These are phyloP conservation scores for Balaenoptera acutorostrata DNA, from an alignment of 2,113 vertebrate genomes.

Conservation along the genomic window DNA sequence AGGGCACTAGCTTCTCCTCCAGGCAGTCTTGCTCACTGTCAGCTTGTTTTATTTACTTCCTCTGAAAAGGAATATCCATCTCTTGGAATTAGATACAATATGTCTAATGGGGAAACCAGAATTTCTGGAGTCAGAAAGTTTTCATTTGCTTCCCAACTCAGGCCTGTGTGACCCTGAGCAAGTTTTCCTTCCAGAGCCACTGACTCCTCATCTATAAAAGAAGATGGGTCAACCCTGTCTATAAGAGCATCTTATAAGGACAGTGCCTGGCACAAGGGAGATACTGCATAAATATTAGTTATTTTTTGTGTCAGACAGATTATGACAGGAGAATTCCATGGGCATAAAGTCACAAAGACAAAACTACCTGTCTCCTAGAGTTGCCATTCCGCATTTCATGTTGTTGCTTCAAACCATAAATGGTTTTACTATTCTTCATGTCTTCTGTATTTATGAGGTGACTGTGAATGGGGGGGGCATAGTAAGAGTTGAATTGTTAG, in stretches of 20 bases:
- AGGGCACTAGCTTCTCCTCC: constrained; percentile 64
- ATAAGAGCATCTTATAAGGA: neutral
- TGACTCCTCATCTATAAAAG: neutral
- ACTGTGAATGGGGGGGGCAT: neutral
- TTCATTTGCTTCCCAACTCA: neutral
- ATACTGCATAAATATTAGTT: constrained; percentile 11
- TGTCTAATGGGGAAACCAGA: neutral
- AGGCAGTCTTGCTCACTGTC: constrained; percentile 50
- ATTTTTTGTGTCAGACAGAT: constrained; percentile 34
- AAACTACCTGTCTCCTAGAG: constrained; percentile 7
- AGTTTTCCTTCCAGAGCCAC: neutral
- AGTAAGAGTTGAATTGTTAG: neutral
- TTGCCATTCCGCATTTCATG: neutral
- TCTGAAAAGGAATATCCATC: neutral
- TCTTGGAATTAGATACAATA: neutral
- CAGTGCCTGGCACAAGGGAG: neutral
- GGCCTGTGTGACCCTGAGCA: neutral
- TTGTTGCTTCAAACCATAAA: neutral
- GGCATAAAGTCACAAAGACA: neutral
- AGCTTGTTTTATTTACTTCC: constrained; percentile 69
- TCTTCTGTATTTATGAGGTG: constrained; percentile 15
- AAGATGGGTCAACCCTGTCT: neutral
- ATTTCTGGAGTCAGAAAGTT: neutral
- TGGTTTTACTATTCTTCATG: constrained; percentile 19
- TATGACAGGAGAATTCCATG: neutral